Base-by-base conservation (phyloP, 1,140 invertebrate genomes). In the Campodea augens region DNA sequence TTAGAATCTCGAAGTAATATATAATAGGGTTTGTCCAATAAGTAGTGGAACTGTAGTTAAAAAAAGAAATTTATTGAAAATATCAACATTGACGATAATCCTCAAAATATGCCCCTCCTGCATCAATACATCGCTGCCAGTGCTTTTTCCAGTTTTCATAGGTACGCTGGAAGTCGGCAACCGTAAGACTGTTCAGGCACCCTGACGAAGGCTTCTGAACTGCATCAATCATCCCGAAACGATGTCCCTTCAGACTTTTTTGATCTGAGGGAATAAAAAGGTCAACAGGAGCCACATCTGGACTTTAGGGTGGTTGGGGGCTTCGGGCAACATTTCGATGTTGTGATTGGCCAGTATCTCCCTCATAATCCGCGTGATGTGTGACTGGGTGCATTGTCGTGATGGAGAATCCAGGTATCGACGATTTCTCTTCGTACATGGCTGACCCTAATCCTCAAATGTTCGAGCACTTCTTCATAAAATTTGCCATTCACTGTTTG, bases 231-330 rank as follows among this genome's bases (percentile, higher is more conserved):
- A n/a, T n/a, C n/a, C n/a, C n/a, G n/a, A n/a, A n/a, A n/a, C 25
- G 42, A 13, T 37, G 42, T 13, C 22, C 42, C 32, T 43, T 43
- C 23, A 43, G 42, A n/a, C n/a, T n/a, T n/a, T 13, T 12, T 25
- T 5, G n/a, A 13, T 21, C 32, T 43, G 42, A 43, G 3, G 15
- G 15, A 18, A 38, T 22, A 41, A 36, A 49, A 51, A 15, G 46
- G 18, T 32, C 24, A 2, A 15, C 20, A 5, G 45, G 46, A 21
- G 41, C 41, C 18, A 49, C 20, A 25, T 50, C 41, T 15, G 42
- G 46, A n/a, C 47, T 41, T 23, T 48, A 48, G 3, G 41, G 46
- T 32, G 40, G 41, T 19, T 49, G 46, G 4, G n/a, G n/a, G n/a
- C n/a, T n/a, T n/a, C n/a, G n/a, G 21, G 22, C 25, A 38, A 27